Conservation (phyloP, 1,140 invertebrate species). For the Akabosia matsudoensis region DNA sequence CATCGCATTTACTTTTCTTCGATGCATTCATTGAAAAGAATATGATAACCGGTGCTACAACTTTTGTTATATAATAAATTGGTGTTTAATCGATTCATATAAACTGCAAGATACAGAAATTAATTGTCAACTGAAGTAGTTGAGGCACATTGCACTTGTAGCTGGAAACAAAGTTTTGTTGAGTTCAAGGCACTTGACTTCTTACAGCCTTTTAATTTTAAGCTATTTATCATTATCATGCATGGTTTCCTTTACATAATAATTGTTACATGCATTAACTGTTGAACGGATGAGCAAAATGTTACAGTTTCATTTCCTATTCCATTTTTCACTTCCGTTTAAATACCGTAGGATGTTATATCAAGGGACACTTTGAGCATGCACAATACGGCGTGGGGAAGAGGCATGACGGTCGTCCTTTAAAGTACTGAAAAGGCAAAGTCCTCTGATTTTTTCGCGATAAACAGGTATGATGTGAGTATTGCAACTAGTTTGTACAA, state of each 20-base stretch:
- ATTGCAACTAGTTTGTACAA: too few relatives aligned
- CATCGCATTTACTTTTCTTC: too few relatives aligned
- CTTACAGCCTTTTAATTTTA: neutral
- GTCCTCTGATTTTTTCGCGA: neutral
- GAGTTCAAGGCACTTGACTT: conserved; percentile 22
- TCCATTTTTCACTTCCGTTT: neutral
- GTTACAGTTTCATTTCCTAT: neutral
- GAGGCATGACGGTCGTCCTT: neutral
- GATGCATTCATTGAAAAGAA: too few relatives aligned
- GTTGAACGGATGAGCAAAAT: neutral
- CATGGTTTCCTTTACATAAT: neutral
- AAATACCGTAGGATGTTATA: neutral
- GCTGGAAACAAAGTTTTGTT: neutral
- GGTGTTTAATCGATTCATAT: neutral
- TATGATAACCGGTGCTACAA: neutral
- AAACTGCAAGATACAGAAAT: conserved; percentile 5
- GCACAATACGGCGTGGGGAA: neutral
- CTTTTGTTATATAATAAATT: neutral
- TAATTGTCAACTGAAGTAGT: neutral
- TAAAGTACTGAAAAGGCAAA: neutral
- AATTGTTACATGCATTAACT: neutral
- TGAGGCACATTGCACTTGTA: neutral
- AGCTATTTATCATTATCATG: neutral
- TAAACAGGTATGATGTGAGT: neutral
- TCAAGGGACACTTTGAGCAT: neutral